Percentiles rank a stretch among this genome's conserved stretches.
Conservation (phyloP, 2,797 vertebrate genomes). For the Hypotaenidia okinawae region DNA sequence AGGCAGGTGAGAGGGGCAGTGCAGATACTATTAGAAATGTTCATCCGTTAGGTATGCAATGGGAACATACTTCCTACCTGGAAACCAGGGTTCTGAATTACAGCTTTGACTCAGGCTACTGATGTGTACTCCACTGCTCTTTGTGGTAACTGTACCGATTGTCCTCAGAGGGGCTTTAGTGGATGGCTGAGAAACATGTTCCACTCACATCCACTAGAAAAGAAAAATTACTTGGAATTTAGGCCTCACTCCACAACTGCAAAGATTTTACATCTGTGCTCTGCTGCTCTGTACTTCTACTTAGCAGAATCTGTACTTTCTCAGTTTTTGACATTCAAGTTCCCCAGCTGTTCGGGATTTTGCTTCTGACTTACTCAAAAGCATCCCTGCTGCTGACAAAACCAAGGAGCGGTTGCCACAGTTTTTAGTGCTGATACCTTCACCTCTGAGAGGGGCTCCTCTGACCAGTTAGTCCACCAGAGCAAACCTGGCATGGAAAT, state of each 20-base stretch:
- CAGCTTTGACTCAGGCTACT: neutral
- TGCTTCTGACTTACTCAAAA: neutral
- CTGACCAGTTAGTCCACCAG: neutral
- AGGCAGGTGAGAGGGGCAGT: neutral
- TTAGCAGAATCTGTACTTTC: neutral
- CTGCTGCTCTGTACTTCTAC: neutral
- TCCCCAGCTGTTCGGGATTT: neutral
- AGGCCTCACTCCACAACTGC: neutral
- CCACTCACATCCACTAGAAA: neutral
- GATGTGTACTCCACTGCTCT: neutral
- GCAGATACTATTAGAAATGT: neutral
- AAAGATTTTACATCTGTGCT: neutral
- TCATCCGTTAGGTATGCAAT: neutral
- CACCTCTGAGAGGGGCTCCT: neutral
- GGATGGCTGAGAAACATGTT: neutral
- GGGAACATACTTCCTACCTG: neutral
- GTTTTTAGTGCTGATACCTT: neutral
- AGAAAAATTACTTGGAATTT: neutral
- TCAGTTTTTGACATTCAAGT: neutral
- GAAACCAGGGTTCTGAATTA: neutral
- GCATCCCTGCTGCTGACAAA: neutral
- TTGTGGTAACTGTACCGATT: neutral
- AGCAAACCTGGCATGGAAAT: neutral
- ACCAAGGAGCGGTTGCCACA: neutral
- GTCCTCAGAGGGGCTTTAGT: rapidly evolving